These are phyloP conservation scores for Lottia gigantea DNA, from an alignment of 2,888 invertebrate genomes.

Conservation along the genomic window DNA sequence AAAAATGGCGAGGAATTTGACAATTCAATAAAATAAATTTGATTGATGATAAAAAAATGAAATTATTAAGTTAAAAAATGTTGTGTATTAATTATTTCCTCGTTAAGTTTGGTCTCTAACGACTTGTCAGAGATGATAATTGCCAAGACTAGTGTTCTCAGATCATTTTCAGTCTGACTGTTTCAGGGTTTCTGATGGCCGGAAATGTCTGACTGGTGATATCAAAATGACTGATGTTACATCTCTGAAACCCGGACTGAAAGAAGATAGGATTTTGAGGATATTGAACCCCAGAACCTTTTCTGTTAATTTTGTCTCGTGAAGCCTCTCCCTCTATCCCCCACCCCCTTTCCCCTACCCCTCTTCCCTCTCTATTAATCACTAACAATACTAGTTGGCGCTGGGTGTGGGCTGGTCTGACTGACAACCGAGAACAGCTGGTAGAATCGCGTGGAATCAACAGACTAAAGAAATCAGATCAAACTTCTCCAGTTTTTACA, in stretches of 20 bases:
- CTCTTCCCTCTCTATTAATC: conserved; percentile 14
- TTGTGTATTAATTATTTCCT: conserved; percentile 15
- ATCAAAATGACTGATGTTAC: too few species aligned
- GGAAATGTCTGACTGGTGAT: conserved; percentile 15
- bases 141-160: not conserved
- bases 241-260: too few species aligned
- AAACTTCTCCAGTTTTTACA: too few species aligned
- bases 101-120: conserved; percentile 13
- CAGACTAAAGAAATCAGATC: too few species aligned
- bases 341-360: conserved; percentile 11
- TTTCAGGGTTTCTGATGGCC: too few species aligned
- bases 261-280: too few species aligned
- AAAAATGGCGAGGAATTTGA: not conserved
- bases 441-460: not conserved
- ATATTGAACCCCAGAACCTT: too few species aligned
- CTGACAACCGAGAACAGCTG: conserved; percentile 1
- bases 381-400: conserved; percentile 12
- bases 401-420: not conserved
- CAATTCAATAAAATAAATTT: conserved; percentile 8
- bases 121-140: conserved; percentile 4
- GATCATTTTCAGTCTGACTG: not conserved
- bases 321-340: conserved; percentile 12
- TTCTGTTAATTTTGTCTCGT: too few species aligned
- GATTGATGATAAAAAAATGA: too few species aligned
- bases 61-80: too few species aligned